Conservation (phyloP, 2,113 vertebrate genomes). For the Caloenas nicobarica region DNA sequence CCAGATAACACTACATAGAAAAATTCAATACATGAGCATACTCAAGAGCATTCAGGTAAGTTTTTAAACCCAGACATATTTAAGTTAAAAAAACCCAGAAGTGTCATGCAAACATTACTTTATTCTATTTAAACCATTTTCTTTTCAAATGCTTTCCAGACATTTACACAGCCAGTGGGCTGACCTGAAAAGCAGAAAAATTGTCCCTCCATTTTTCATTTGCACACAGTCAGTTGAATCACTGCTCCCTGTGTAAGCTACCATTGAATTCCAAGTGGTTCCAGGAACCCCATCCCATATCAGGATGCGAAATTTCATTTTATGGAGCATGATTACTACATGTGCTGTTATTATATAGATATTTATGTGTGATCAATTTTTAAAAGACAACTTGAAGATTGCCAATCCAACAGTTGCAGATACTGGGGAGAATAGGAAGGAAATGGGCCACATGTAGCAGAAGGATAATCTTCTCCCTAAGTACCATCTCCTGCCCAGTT, state of each 20-base stretch:
- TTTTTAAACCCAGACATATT: neutral
- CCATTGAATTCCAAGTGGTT: neutral
- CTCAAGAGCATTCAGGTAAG: neutral
- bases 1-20: neutral
- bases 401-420: neutral
- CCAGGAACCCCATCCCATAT: neutral
- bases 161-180: neutral
- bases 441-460: fast-evolving
- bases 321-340: neutral
- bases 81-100: neutral
- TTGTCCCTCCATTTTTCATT: neutral
- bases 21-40: neutral
- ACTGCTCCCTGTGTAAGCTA: neutral
- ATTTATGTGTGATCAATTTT: neutral
- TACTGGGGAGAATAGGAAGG: neutral
- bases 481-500: neutral
- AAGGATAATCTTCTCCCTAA: neutral
- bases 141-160: neutral
- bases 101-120: neutral
- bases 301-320: neutral
- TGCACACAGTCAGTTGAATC: neutral
- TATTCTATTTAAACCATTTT: neutral
- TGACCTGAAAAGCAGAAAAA: neutral
- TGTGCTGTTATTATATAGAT: neutral
- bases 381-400: neutral